These are phyloP conservation scores for Tapirus terrestris DNA, from an alignment of 2,113 vertebrate species.

Conservation along the genomic window DNA sequence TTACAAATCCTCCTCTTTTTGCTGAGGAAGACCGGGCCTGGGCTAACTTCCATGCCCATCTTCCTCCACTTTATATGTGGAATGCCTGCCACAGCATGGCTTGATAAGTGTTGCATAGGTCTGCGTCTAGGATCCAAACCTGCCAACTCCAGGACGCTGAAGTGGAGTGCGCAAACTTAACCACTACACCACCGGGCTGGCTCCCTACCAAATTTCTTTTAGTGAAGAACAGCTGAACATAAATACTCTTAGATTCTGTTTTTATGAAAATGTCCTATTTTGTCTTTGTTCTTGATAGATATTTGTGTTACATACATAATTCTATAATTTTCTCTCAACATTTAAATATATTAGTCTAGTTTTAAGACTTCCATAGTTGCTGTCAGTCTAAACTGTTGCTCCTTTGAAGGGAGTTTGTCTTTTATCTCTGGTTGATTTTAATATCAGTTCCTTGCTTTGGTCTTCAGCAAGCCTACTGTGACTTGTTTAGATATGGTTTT, in stretches of 20 bases:
- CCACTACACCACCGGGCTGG: too few species aligned
- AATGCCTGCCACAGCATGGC: too few species aligned
- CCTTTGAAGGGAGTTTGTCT: neutral
- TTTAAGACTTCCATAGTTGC: neutral
- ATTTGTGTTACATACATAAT: neutral
- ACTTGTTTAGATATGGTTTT: neutral
- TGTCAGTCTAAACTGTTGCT: neutral
- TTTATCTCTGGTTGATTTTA: neutral
- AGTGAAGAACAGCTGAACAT: neutral
- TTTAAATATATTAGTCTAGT: neutral
- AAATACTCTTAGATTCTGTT: neutral
- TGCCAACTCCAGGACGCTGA: too few species aligned
- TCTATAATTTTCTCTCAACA: neutral
- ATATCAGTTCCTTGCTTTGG: neutral
- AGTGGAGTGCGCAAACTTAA: too few species aligned
- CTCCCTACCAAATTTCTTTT: neutral
- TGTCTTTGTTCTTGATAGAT: neutral
- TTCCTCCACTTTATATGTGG: too few species aligned
- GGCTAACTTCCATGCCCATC: too few species aligned
- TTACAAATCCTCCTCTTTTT: too few species aligned
- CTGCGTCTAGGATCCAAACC: too few species aligned
- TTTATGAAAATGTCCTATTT: neutral
- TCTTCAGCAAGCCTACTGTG: neutral
- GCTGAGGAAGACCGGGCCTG: too few species aligned
- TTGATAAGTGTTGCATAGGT: too few species aligned